phyloP scores from a whole-genome alignment of 1,140 invertebrate genomes.

The Xylocopa sonorina region DNA sequence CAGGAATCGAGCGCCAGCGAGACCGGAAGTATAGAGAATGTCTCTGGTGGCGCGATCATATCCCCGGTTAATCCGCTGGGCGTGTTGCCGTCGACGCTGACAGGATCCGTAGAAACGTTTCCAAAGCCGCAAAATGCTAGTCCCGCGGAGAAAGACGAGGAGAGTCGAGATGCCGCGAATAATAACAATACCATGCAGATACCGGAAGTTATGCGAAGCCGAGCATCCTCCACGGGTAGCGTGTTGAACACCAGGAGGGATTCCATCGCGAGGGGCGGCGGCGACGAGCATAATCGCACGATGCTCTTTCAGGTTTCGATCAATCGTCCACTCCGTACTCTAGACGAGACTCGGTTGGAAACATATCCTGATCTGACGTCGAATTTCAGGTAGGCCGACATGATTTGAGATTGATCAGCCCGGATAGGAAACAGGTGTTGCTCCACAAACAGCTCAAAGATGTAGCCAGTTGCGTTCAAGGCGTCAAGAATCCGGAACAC shows the following conservation, averaged over 20 bases:
- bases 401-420: constrained; percentile 94
- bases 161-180: constrained; percentile 50
- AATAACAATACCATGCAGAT: constrained; percentile 63
- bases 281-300: constrained; percentile 91
- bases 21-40: constrained; percentile 74
- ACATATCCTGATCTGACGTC: background rate
- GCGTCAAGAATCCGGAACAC: constrained; percentile 90
- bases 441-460: constrained; percentile 94
- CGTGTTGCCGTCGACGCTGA: constrained; percentile 57
- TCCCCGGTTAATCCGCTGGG: constrained; percentile 68
- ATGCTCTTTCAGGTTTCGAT: constrained; percentile 94
- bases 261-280: constrained; percentile 68
- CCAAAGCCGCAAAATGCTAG: constrained; percentile 59
- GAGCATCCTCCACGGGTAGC: constrained; percentile 81
- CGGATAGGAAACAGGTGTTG: constrained; percentile 94
- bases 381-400: constrained; percentile 89
- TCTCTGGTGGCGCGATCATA: constrained; percentile 64
- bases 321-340: constrained; percentile 18
- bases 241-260: constrained; percentile 75
- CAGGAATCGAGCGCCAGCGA: constrained; percentile 78
- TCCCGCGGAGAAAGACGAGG: constrained; percentile 48
- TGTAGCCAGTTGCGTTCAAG: constrained; percentile 94
- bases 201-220: constrained; percentile 80
- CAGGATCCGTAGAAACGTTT: constrained; percentile 76
- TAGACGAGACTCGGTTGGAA: background rate